These are phyloP conservation scores for Metellina segmentata DNA, from an alignment of 2,888 invertebrate genomes.

Conservation along the genomic window DNA sequence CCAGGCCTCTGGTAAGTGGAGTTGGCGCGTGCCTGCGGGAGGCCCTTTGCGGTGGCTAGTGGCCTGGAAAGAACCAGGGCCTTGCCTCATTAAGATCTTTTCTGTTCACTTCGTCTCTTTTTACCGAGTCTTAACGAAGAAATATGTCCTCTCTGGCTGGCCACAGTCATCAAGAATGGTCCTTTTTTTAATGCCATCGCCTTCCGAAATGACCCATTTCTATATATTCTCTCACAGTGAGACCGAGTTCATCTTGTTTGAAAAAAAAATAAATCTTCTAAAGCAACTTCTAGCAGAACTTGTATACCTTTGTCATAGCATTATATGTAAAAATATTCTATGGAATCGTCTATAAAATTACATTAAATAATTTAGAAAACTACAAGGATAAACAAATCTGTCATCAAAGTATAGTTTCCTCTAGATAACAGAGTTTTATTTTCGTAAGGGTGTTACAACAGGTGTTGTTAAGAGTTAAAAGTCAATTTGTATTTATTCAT, in stretches of 20 bases:
- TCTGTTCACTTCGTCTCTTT: slow-evolving; percentile 46
- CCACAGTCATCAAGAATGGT: slow-evolving; percentile 50
- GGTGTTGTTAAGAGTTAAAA: too few relatives aligned
- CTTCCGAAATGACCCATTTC: slow-evolving; percentile 31
- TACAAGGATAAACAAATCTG: too few relatives aligned
- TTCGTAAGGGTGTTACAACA: background rate
- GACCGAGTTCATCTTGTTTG: slow-evolving; percentile 27
- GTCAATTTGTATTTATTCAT: too few relatives aligned
- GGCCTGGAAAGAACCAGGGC: slow-evolving; percentile 57
- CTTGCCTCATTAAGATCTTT: slow-evolving; percentile 58
- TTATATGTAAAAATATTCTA: background rate
- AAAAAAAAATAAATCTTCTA: slow-evolving; percentile 26
- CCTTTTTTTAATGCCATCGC: slow-evolving; percentile 23
- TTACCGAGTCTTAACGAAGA: slow-evolving; percentile 60
- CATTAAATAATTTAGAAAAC: too few relatives aligned
- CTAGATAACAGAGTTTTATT: background rate
- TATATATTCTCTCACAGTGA: background rate
- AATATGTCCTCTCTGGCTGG: slow-evolving; percentile 57
- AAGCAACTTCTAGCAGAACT: background rate
- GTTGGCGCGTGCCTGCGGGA: slow-evolving; percentile 52
- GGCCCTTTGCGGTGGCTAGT: slow-evolving; percentile 43
- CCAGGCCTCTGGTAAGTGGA: slow-evolving; percentile 38
- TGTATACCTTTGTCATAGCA: background rate
- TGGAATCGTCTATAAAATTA: too few relatives aligned
- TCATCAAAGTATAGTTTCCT: too few relatives aligned